Percentiles rank a stretch among this genome's conserved stretches.
These are phyloP conservation scores for Holocentrus rufus DNA, from an alignment of 2,797 vertebrate genomes.

Conservation along the genomic window DNA sequence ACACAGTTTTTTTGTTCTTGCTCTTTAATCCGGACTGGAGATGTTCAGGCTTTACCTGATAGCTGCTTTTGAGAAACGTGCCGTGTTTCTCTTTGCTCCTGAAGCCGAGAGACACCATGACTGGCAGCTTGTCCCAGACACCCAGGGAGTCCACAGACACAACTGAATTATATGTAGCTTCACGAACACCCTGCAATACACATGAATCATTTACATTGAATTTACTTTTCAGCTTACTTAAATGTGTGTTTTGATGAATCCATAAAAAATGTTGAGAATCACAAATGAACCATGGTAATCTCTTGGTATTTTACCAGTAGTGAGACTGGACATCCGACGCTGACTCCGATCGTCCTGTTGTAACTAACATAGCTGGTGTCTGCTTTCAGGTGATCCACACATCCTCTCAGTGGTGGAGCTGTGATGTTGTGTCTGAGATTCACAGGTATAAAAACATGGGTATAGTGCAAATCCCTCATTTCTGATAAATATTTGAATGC, in stretches of 20 bases:
- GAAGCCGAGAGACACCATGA: slow-evolving; percentile 70
- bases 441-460: slow-evolving; percentile 15
- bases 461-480: background rate
- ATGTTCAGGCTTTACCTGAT: slow-evolving; percentile 48
- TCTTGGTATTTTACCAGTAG: slow-evolving; percentile 58
- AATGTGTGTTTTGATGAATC: too few relatives aligned
- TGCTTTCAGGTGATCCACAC: slow-evolving; percentile 50
- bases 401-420: slow-evolving; percentile 67
- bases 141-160: slow-evolving; percentile 37
- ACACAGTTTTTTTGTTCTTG: background rate
- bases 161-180: slow-evolving; percentile 36
- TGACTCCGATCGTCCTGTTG: slow-evolving; percentile 58
- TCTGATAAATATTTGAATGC: background rate
- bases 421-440: slow-evolving; percentile 67
- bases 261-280: background rate
- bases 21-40: slow-evolving; percentile 6
- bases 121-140: background rate
- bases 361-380: slow-evolving; percentile 20
- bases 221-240: background rate
- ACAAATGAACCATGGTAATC: background rate
- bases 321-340: slow-evolving; percentile 59
- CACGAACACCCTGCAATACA: slow-evolving; percentile 56
- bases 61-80: slow-evolving; percentile 54
- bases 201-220: background rate
- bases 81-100: slow-evolving; percentile 46